Percentiles rank a stretch among this genome's conserved stretches.
These are phyloP conservation scores for Enteromius treurensis DNA, from an alignment of 2,797 vertebrate genomes.

Conservation along the genomic window DNA sequence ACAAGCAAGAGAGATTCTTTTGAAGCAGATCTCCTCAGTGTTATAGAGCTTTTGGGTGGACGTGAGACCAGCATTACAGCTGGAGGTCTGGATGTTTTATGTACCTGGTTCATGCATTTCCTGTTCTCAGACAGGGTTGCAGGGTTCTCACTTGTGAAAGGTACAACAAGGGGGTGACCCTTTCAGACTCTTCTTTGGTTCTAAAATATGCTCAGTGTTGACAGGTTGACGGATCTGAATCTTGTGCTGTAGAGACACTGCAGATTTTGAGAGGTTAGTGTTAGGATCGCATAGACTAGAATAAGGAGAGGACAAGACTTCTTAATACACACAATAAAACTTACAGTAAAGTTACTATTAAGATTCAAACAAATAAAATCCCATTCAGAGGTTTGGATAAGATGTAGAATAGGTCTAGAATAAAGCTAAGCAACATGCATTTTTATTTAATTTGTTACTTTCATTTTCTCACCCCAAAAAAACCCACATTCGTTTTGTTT, in stretches of 20 bases:
- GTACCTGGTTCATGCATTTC: not conserved
- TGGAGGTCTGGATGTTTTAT: not conserved
- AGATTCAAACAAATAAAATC: not conserved
- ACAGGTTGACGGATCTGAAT: constrained; percentile 22
- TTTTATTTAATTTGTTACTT: not conserved
- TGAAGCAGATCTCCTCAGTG: not conserved
- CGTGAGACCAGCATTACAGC: not conserved
- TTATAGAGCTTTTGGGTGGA: not conserved
- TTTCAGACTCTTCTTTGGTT: constrained; percentile 18
- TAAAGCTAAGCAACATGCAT: not conserved
- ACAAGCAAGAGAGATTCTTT: not conserved
- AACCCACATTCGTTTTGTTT: not conserved
- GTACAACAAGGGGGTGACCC: constrained; percentile 12
- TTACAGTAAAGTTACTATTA: not conserved
- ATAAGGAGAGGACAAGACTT: not conserved
- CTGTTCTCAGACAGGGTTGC: not conserved
- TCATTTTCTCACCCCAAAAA: not conserved
- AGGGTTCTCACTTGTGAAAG: not conserved
- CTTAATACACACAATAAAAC: constrained; percentile 1
- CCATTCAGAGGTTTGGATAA: not conserved
- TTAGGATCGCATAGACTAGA: not conserved
- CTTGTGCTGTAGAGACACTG: constrained; percentile 1
- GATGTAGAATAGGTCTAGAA: no score
- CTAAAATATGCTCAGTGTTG: constrained; percentile 23
- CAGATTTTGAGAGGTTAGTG: not conserved